Evolutionary conservation across 2,888 invertebrate genomes (phyloP).

Genomic region (Isotomurus palustris): DNA sequence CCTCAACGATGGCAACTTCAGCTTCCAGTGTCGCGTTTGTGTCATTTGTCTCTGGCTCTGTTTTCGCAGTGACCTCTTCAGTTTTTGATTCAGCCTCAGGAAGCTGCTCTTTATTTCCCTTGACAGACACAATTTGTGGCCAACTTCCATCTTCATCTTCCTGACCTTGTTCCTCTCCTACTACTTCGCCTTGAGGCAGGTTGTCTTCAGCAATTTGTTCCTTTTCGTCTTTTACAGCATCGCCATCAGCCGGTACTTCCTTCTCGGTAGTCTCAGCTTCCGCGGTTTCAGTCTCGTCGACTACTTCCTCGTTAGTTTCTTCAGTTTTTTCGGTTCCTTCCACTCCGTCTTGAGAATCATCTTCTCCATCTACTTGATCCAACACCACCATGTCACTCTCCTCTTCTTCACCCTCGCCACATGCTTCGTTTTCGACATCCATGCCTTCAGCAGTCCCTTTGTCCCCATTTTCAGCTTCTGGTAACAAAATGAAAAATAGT

Average conservation of each 20-base stretch:
- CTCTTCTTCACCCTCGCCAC: neutral
- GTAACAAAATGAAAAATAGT: too few species aligned
- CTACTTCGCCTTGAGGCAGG: neutral
- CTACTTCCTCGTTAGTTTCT: neutral
- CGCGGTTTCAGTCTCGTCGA: too few species aligned
- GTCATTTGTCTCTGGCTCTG: slow-evolving; percentile 19
- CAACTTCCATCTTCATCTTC: neutral
- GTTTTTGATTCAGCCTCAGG: neutral
- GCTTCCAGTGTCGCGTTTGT: neutral
- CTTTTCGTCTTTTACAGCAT: neutral
- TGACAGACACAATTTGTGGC: neutral
- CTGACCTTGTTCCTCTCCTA: neutral
- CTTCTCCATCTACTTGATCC: neutral
- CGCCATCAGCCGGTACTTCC: neutral
- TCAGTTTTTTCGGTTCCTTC: neutral
- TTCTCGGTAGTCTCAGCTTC: too few species aligned
- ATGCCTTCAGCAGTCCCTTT: slow-evolving; percentile 1
- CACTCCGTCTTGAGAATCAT: too few species aligned
- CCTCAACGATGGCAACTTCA: slow-evolving; percentile 6
- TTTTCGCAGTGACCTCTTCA: slow-evolving; percentile 8
- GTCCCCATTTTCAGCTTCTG: neutral
- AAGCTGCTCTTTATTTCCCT: neutral
- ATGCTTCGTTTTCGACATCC: neutral
- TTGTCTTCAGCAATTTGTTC: neutral
- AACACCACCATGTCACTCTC: neutral